Evolutionary conservation across 2,797 vertebrate species (phyloP).

Genomic region (Thripadectes ignobilis): DNA sequence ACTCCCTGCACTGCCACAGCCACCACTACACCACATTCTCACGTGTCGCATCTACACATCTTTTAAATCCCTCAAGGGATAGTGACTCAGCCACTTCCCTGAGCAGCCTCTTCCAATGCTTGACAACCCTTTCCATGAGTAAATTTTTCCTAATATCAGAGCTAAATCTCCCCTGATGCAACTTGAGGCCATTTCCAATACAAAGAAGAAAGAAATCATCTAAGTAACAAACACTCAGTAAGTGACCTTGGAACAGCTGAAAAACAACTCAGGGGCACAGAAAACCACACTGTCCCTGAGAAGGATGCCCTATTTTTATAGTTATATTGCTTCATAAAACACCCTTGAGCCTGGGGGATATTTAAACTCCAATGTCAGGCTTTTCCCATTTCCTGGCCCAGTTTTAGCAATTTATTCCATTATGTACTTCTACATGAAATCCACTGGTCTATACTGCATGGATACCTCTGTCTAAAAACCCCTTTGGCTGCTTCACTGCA

Average conservation of each 20-base stretch:
- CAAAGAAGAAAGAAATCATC: background rate
- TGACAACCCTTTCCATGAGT: background rate
- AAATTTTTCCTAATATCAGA: background rate
- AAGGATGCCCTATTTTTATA: constrained; percentile 26
- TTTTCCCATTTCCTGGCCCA: constrained; percentile 25
- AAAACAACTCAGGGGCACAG: background rate
- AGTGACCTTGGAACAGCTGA: background rate
- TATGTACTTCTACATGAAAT: background rate
- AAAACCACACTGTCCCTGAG: background rate
- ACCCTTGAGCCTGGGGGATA: background rate
- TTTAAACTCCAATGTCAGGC: background rate
- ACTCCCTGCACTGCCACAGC: background rate
- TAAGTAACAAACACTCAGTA: background rate
- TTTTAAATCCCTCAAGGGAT: background rate
- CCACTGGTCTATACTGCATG: background rate
- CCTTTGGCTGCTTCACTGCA: background rate
- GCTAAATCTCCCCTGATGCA: background rate
- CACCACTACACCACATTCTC: background rate
- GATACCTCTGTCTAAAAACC: background rate
- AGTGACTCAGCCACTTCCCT: background rate
- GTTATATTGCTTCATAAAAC: constrained; percentile 21
- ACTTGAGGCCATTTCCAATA: background rate
- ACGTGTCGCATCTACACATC: background rate
- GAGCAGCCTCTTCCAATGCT: background rate
- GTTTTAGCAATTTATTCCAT: constrained; percentile 14